A percentile compares a stretch with the other conserved stretches of the same genome.
Evolutionary conservation across 1,140 invertebrate species (phyloP).

Genomic region (Acromyrmex charruanus): DNA sequence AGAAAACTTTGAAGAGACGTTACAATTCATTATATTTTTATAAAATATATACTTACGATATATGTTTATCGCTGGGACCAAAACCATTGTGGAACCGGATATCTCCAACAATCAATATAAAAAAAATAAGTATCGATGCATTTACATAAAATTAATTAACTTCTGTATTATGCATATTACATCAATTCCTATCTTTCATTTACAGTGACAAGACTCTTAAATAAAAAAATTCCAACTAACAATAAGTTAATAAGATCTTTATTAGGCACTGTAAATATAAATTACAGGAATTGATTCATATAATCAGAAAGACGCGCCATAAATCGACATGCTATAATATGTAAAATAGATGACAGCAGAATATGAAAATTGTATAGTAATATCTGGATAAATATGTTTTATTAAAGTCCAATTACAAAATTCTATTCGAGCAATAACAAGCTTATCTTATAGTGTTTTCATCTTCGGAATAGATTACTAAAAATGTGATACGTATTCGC

Average conservation of each 20-base stretch:
- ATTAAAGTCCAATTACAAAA: conserved; percentile 57
- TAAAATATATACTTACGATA: conserved; percentile 18
- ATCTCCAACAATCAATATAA: conserved; percentile 38
- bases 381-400: conserved; percentile 43
- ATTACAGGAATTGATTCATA: not conserved
- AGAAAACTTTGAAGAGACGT: conserved; percentile 47
- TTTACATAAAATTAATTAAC: conserved; percentile 31
- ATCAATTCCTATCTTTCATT: not conserved
- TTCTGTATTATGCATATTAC: not conserved
- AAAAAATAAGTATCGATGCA: not conserved
- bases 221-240: not conserved
- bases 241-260: not conserved
- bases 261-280: conserved; percentile 6
- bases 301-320: not conserved
- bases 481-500: conserved; percentile 27
- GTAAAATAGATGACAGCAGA: not conserved
- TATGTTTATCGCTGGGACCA: conserved; percentile 66
- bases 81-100: conserved; percentile 27
- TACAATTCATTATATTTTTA: conserved; percentile 71
- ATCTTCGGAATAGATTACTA: conserved; percentile 29
- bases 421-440: conserved; percentile 31
- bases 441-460: conserved; percentile 27
- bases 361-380: conserved; percentile 30
- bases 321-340: not conserved
- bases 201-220: not conserved